phyloP scores from a whole-genome alignment of 2,113 vertebrate species.

The Stegastes partitus region DNA sequence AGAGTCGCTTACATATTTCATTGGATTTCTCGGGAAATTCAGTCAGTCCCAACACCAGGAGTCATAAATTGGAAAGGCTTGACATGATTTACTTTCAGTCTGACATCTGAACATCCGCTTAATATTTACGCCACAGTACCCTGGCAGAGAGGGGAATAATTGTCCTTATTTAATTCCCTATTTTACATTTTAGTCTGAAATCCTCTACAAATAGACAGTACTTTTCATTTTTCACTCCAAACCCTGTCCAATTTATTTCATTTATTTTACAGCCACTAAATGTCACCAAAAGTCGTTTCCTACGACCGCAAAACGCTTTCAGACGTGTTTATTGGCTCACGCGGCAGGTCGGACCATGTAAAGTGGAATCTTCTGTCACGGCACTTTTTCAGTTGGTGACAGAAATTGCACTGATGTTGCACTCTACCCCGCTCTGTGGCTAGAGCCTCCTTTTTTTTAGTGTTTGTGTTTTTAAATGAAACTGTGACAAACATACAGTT shows the following conservation, averaged over 20 bases:
- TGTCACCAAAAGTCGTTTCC: constrained; percentile 28
- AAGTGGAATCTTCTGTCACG: constrained; percentile 8
- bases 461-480: no score
- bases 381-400: constrained; percentile 26
- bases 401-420: constrained; percentile 10
- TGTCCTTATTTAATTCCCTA: constrained; percentile 23
- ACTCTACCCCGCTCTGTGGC: no score
- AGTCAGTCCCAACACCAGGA: constrained; percentile 14
- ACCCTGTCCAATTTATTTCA: neutral
- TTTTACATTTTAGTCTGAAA: neutral
- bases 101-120: constrained; percentile 28
- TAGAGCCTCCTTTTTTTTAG: neutral
- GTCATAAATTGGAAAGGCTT: constrained; percentile 39
- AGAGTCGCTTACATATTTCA: constrained; percentile 62
- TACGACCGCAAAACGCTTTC: constrained; percentile 1
- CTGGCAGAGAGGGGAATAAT: neutral
- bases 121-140: constrained; percentile 38
- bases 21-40: constrained; percentile 42
- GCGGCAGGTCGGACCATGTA: constrained; percentile 2
- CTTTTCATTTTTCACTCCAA: constrained; percentile 21
- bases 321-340: constrained; percentile 4
- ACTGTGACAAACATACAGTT: no score
- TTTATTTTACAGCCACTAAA: constrained; percentile 16
- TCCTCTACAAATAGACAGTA: neutral
- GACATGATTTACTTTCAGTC: constrained; percentile 51